phyloP scores from a whole-genome alignment of 2,113 vertebrate species.

The Protobothrops flavoviridis region DNA sequence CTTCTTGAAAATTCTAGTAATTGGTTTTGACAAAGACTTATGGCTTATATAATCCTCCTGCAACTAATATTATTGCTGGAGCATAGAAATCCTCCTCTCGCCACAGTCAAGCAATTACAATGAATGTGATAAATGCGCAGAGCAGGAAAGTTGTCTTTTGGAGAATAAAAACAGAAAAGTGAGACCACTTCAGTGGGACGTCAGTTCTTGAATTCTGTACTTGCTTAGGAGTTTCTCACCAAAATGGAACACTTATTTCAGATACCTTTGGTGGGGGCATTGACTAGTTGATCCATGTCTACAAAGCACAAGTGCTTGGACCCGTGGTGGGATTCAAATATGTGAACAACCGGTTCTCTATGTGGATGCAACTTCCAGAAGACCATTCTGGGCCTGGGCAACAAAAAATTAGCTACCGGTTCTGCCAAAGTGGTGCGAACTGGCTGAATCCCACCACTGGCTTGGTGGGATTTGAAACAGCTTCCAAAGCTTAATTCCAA shows the following conservation, averaged over 20 bases:
- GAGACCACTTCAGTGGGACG: neutral
- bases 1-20: conserved; percentile 48
- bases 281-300: neutral
- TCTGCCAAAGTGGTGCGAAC: too few relatives aligned
- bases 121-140: conserved; percentile 2
- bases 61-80: conserved; percentile 7
- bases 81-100: neutral
- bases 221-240: neutral
- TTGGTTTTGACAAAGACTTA: conserved; percentile 38
- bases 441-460: too few relatives aligned
- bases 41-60: conserved; percentile 37
- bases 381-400: too few relatives aligned
- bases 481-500: neutral
- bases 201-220: neutral
- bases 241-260: neutral
- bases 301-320: neutral
- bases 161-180: neutral
- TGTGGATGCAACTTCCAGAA: too few relatives aligned
- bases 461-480: too few relatives aligned
- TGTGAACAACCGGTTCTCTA: too few relatives aligned
- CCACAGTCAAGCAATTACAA: neutral
- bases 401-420: too few relatives aligned
- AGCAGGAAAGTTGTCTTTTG: neutral
- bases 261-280: neutral
- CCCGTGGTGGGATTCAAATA: too few relatives aligned